Evolutionary conservation across 2,888 invertebrate genomes (phyloP), one percentile per base, ranked within the genome.

Genomic region (Aporophyla lueneburgensis): DNA sequence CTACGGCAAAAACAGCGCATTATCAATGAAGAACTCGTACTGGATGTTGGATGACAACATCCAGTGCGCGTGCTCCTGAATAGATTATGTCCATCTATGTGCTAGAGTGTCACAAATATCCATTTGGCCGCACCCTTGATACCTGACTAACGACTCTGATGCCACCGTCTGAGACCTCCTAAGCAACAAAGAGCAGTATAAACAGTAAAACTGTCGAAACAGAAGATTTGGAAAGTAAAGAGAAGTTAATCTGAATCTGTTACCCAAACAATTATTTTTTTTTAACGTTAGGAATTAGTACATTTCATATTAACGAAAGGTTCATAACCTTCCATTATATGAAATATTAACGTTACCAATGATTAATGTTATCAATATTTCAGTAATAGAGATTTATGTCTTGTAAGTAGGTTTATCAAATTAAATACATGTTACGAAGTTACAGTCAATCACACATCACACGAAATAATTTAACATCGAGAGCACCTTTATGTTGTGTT

Each of bases 281-380:
- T 33, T 53, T 33, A 74, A 65, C 21, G 7, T 16, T n/a, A 19
- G 14, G 0, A 21, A 24, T 40, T 9, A 65, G 33, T 72, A 62
- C 27, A 77, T 61, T 53, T 72, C 40, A n/a, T 71, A 54, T 51
- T 19, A 49, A 43, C 14, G 16, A 51, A 21, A 71, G 16, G 46
- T 53, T 40, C 43, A 74, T 56, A 54, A 75, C 61, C 72, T 74
- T 78, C 24, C 16, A 58, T 46, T 24, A 21, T 19, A 74, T 59
- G n/a, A 65, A 61, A 67, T n/a, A 53, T 61, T 43, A 73, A 58
- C 21, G 24, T 54, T 62, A 66, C 14, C 0, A 63, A 79, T 74
- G 46, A 79, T 76, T 77, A 49, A 71, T 66, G 62, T 58, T 71
- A 58, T 24, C 9, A 54, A 19, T 33, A 66, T 77, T 65, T 56